Evolutionary conservation across 2,888 invertebrate species (phyloP), one percentile per base, ranked within the genome.

Genomic region (Chesias legatella): DNA sequence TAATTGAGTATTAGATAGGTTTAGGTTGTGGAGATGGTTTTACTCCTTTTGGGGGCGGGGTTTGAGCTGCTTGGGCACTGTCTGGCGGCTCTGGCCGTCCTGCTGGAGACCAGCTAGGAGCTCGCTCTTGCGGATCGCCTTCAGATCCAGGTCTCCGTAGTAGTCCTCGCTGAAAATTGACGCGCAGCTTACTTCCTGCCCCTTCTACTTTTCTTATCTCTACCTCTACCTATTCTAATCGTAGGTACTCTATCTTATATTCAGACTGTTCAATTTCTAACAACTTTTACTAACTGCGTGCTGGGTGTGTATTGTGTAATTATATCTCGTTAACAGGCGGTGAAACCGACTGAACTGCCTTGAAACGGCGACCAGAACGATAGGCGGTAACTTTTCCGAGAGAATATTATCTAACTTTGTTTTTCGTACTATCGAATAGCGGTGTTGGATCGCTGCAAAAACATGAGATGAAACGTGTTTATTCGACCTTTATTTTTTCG

Each of bases 41-140:
- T 86, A 85, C 60, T 86, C 84, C 84, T 90, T 90, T 77, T 75
- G 83, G 73, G 91, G 91, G 67, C 90, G 88, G 68, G 90, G 89
- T 73, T 86, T 88, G 73, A 83, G 78, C 60, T 86, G 74, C 79
- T 90, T 90, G 74, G 71, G 72, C 61, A 63, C 63, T 77, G 69
- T 67, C 55, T 58, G 45, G 67, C 76, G 76, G 63, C 78, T 59
- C 63, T 90, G 88, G 63, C 91, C 90, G 63, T 90, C 89, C 74
- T 89, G 89, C 67, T 91, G 90, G 68, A 94, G 90, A 66, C 96
- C 96, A 68, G 95, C 91, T 76, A 95, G 91, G 66, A 96, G 92
- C 88, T 97, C 96, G 89, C 95, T 95, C 92, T 97, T 97, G 89
- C 95, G 93, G 92, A 96, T 95, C 89, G 93, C 92, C 93, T 97